A percentile compares a stretch with the other conserved stretches of the same genome.
Conservation (phyloP, 2,888 invertebrate genomes). For the Gnatocerus cornutus region DNA sequence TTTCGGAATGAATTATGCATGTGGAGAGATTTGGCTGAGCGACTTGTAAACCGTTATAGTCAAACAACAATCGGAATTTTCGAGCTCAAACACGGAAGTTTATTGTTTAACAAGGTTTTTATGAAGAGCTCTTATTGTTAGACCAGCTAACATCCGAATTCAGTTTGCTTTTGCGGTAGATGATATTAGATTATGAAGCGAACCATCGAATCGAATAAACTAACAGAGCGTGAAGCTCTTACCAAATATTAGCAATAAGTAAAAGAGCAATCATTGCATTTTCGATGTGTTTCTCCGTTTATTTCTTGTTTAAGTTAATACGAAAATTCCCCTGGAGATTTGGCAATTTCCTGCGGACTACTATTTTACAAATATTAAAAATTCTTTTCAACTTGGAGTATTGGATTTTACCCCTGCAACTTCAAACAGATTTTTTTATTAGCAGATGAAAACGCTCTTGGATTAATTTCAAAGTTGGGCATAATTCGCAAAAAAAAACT, state of each 20-base stretch:
- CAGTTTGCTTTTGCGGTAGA: constrained; percentile 38
- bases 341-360: constrained; percentile 28
- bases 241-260: constrained; percentile 48
- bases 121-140: constrained; percentile 45
- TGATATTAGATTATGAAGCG: constrained; percentile 46
- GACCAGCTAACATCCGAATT: constrained; percentile 40
- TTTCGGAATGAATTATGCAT: constrained; percentile 49
- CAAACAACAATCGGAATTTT: constrained; percentile 45
- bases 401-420: constrained; percentile 38
- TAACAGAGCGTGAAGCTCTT: constrained; percentile 49
- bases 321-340: constrained; percentile 21
- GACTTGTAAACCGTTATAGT: constrained; percentile 42
- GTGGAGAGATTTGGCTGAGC: constrained; percentile 42
- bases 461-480: constrained; percentile 40
- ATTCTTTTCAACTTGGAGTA: constrained; percentile 46
- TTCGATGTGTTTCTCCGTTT: constrained; percentile 39
- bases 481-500: constrained; percentile 29
- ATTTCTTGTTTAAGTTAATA: constrained; percentile 29
- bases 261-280: constrained; percentile 38
- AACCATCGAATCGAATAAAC: constrained; percentile 48
- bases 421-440: constrained; percentile 47
- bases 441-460: constrained; percentile 34
- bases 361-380: constrained; percentile 46
- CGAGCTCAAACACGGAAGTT: constrained; percentile 50
- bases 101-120: constrained; percentile 54